Evolutionary conservation across 2,797 vertebrate genomes (phyloP).

Genomic region (Florisuga fusca): DNA sequence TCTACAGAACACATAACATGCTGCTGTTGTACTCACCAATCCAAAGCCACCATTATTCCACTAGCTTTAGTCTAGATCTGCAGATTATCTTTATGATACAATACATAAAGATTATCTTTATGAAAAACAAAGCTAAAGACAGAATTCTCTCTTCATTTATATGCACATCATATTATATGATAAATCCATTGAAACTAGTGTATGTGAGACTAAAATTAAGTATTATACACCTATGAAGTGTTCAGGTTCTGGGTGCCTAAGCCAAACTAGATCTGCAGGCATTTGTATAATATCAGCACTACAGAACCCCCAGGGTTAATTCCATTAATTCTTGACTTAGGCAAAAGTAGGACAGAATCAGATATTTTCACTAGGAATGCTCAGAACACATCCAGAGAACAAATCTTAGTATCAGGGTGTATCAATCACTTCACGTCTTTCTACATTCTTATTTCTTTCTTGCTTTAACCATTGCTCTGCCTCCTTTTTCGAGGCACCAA

Average conservation of each 20-base stretch:
- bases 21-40: neutral
- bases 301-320: neutral
- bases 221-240: accelerated
- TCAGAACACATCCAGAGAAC: neutral
- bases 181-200: neutral
- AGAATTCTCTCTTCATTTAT: neutral
- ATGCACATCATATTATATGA: neutral
- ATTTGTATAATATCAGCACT: neutral
- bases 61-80: neutral
- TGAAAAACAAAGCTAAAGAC: slow-evolving; percentile 8
- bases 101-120: neutral
- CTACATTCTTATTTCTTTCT: neutral
- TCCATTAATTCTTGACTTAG: neutral
- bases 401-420: neutral
- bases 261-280: neutral
- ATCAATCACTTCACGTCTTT: neutral
- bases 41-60: neutral
- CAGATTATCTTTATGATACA: slow-evolving; percentile 5
- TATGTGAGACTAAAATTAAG: neutral
- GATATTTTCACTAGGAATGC: neutral
- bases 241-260: neutral
- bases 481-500: neutral
- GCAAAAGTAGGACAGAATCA: neutral
- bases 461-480: neutral
- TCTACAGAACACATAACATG: neutral